Evolutionary conservation across 2,888 invertebrate species (phyloP), one percentile per base, ranked within the genome.

Genomic region (Ormyrus pomaceus): DNA sequence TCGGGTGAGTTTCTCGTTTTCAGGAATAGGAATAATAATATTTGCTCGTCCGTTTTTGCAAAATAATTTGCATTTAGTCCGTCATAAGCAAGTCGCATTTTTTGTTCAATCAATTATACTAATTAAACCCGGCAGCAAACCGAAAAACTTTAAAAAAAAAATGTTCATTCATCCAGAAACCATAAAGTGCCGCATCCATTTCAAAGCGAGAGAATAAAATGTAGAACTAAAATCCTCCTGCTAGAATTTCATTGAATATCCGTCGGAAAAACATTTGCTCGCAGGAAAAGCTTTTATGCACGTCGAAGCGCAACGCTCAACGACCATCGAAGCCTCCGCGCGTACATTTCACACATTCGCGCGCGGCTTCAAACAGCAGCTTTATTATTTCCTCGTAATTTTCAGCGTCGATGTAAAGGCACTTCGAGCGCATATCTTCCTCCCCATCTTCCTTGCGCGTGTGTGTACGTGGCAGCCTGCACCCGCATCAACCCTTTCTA

Each of bases 401-500:
- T 72, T n/a, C 19, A 19, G 19, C 55, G 46, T 11, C 6, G 53
- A 34, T 45, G 13, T 6, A 6, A 19, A 46, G n/a, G 8, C 58
- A 59, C 76, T 62, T 51, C 19, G 19, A 19, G 19, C 19, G 19
- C 19, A 19, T 19, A 19, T 19, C 19, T 19, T 19, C 19, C 1
- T 19, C 19, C 1, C 2, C 19, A 19, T 19, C 19, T 19, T 19
- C 19, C 19, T 19, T 19, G 19, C 19, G 19, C 2, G 19, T 19
- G 19, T 5, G 19, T 19, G 6, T 19, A 6, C 9, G 59, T 51
- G 61, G 8, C 10, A 5, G 6, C 55, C 51, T 34, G 11, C 58
- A 5, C 51, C 51, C 65, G 73, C 75, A 78, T 78, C 71, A 66
- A 51, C 69, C 71, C 81, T 81, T 81, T 78, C 77, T 78, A 78